These are phyloP conservation scores for Ascidia mentula DNA, from an alignment of 23 tunicate species.

Conservation along the genomic window DNA sequence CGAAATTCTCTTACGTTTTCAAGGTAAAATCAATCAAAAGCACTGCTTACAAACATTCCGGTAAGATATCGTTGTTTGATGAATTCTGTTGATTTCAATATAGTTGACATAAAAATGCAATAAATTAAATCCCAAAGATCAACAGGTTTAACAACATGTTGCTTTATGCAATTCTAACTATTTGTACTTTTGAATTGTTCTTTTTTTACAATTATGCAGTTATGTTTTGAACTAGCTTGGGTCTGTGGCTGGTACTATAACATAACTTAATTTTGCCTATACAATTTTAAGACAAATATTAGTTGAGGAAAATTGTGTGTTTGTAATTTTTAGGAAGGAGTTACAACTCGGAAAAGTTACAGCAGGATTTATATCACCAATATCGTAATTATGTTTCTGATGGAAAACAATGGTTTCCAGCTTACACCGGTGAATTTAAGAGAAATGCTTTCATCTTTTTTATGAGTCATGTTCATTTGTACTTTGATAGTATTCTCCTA, in stretches of 20 bases:
- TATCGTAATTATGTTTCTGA: not conserved
- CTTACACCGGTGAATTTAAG: conserved; percentile 2
- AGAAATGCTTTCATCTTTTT: too few relatives aligned
- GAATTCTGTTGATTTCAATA: too few relatives aligned
- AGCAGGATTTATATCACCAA: not conserved
- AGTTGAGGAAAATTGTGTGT: too few relatives aligned
- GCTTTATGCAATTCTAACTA: too few relatives aligned
- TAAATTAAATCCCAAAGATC: not conserved
- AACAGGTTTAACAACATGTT: not conserved
- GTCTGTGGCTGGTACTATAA: too few relatives aligned
- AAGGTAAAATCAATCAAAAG: not conserved
- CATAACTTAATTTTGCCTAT: too few relatives aligned
- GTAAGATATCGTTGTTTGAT: not conserved
- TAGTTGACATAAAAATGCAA: not conserved
- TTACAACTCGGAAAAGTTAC: not conserved
- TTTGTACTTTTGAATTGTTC: too few relatives aligned
- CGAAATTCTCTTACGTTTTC: not conserved
- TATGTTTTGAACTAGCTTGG: too few relatives aligned
- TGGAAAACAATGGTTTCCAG: not conserved
- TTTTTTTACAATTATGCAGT: too few relatives aligned
- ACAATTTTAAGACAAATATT: too few relatives aligned
- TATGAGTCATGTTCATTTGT: too few relatives aligned
- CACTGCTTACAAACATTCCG: not conserved
- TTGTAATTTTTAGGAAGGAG: not conserved
- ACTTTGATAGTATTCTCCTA: too few relatives aligned